Conservation (phyloP, 2,113 vertebrate species). For the Ellobius talpinus region DNA sequence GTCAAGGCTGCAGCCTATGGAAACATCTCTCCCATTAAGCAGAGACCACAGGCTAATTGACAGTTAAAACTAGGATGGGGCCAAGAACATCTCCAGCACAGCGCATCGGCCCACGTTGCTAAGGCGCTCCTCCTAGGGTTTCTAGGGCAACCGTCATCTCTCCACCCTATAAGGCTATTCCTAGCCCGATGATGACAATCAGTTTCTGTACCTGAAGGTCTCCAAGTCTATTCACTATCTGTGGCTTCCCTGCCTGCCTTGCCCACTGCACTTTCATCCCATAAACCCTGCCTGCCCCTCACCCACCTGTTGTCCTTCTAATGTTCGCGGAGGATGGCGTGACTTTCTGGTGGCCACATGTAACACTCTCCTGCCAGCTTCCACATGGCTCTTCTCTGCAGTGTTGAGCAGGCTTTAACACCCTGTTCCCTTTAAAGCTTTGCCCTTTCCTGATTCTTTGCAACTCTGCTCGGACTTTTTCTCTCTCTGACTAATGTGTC, state of each 20-base stretch:
- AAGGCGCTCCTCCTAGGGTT: conserved; percentile 25
- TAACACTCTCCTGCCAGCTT: not conserved
- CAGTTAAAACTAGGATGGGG: not conserved
- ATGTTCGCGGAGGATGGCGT: not conserved
- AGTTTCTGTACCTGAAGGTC: not conserved
- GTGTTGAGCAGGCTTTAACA: accelerated
- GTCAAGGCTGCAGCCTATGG: not conserved
- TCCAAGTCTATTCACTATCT: not conserved
- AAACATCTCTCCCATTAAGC: not conserved
- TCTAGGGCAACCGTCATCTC: conserved; percentile 66
- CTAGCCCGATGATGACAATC: not conserved
- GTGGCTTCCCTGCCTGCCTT: not conserved
- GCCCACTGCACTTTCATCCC: not conserved
- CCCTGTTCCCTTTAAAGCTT: not conserved
- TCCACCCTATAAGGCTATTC: conserved; percentile 7
- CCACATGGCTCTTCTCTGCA: not conserved
- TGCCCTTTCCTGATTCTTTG: not conserved
- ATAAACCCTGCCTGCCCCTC: not conserved
- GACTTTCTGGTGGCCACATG: not conserved
- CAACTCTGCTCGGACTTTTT: not conserved
- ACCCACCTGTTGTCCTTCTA: not conserved
- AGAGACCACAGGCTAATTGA: not conserved
- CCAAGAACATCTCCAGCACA: not conserved
- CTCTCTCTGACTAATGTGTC: not conserved
- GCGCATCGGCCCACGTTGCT: not conserved